Evolutionary conservation across 2,797 vertebrate species (phyloP), one percentile per base, ranked within the genome.

Genomic region (Poeciliopsis paucimaculata): DNA sequence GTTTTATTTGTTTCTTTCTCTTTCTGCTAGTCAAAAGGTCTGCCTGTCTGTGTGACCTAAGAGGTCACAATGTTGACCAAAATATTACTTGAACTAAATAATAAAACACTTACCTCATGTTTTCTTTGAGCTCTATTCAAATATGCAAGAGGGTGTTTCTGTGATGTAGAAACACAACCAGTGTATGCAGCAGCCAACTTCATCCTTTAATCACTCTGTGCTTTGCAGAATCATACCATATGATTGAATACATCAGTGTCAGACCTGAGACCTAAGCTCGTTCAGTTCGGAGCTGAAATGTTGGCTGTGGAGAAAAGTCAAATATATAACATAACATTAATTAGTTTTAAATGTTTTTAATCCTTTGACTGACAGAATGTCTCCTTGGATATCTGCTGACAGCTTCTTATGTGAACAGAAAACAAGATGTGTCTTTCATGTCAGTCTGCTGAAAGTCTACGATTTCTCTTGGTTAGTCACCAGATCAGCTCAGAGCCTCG

Each of bases 371-470:
- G 36, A 78, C 57, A 73, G 18, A 41, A n/a, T n/a, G 23, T 3
- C 70, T 84, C 39, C 55, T 79, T 31, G 73, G 72, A 76, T 20
- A 34, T 43, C 55, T 41, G 70, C 34, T 72, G 64, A 83, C 45
- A 55, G 18, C 72, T 8, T 39, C 39, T 68, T 39, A 73, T 55
- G 11, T 68, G 20, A 75, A 43, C 31, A 28, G 20, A 6, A 0
- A 75, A 87, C 79, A 86, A 3, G 74, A 57, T 36, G 26, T 43
- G 57, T 84, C 83, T 84, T 82, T 81, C 73, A 79, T 77, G 75
- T 9, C 57, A 36, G 34, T 82, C 83, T 60, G 34, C 15, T 31
- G 60, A 11, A 43, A 2, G n/a, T 51, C 18, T 26, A 45, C 55
- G 11, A 45, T 43, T 66, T 75, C 16, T 55, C 18, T 76, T 26